phyloP scores from a whole-genome alignment of 2,888 invertebrate genomes.

The Furcula furcula region DNA sequence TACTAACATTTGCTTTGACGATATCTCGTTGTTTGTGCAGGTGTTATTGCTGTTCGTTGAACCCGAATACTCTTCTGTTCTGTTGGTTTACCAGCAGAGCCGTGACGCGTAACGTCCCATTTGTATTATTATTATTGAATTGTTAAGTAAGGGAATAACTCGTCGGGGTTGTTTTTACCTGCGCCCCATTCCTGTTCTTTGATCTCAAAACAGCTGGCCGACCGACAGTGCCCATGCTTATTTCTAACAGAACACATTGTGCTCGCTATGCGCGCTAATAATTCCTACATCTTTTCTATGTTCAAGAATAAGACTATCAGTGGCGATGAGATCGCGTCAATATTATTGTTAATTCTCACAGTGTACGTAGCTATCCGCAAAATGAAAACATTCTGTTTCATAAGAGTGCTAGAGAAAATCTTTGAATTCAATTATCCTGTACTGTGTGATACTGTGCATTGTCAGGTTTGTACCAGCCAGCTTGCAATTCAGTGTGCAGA shows the following conservation, averaged over 20 bases:
- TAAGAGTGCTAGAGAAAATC: constrained; percentile 39
- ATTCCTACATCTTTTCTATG: constrained; percentile 20
- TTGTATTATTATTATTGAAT: constrained; percentile 7
- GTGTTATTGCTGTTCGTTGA: background rate
- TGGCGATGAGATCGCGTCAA: constrained; percentile 32
- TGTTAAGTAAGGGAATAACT: constrained; percentile 18
- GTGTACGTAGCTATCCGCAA: constrained; percentile 34
- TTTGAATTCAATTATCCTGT: constrained; percentile 46
- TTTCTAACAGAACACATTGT: constrained; percentile 19
- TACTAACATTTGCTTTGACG: constrained; percentile 5
- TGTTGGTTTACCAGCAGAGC: background rate
- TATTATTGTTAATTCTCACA: constrained; percentile 37
- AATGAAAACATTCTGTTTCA: constrained; percentile 40
- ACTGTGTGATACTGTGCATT: constrained; percentile 27
- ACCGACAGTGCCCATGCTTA: constrained; percentile 17
- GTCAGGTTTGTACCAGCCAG: constrained; percentile 36
- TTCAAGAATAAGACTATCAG: constrained; percentile 18
- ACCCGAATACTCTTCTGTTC: background rate
- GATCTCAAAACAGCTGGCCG: constrained; percentile 32
- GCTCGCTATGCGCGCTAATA: constrained; percentile 32
- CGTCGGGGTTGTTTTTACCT: constrained; percentile 51
- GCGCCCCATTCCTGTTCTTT: constrained; percentile 33
- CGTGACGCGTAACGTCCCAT: background rate
- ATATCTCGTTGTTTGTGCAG: background rate
- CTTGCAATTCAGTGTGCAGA: background rate